A percentile compares a stretch with the other conserved stretches of the same genome.
phyloP scores from a whole-genome alignment of 1,140 invertebrate species.

The Pteromalus puparum region DNA sequence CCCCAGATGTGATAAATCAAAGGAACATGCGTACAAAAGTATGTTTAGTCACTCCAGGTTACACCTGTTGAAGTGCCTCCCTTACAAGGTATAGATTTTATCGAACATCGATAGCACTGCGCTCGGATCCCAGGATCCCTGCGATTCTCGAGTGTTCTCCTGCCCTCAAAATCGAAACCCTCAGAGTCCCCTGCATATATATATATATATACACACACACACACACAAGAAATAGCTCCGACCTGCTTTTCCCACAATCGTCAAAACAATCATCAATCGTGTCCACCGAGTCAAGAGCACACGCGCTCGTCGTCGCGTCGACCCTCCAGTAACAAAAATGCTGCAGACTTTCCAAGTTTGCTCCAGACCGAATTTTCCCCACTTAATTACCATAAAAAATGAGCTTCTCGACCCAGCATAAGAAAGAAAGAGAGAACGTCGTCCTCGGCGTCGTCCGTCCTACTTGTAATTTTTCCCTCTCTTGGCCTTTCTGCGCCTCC shows the following conservation, averaged over 20 bases:
- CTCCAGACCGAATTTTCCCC: slow-evolving; percentile 8
- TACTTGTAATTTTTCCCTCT: slow-evolving; percentile 41
- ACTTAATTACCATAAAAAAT: slow-evolving; percentile 47
- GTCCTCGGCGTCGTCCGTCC: neutral
- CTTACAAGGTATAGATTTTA: neutral
- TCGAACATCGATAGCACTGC: neutral
- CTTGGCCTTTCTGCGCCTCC: slow-evolving; percentile 17
- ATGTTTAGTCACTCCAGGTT: neutral
- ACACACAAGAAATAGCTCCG: neutral
- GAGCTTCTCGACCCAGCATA: neutral
- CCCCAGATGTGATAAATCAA: neutral
- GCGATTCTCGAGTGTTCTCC: neutral
- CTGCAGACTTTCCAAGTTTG: slow-evolving; percentile 15
- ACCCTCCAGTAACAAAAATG: neutral
- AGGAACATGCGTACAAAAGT: neutral
- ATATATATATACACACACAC: too few species aligned
- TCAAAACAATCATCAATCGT: slow-evolving; percentile 28
- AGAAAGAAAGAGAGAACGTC: neutral
- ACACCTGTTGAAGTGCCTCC: neutral
- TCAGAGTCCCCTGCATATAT: too few species aligned
- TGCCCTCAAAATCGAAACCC: too few species aligned
- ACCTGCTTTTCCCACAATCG: slow-evolving; percentile 2
- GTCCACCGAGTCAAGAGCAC: neutral
- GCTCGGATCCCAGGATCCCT: neutral
- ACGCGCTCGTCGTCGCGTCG: neutral